These are phyloP conservation scores for Ochlodes sylvanus DNA, from an alignment of 2,888 invertebrate species.

Conservation along the genomic window DNA sequence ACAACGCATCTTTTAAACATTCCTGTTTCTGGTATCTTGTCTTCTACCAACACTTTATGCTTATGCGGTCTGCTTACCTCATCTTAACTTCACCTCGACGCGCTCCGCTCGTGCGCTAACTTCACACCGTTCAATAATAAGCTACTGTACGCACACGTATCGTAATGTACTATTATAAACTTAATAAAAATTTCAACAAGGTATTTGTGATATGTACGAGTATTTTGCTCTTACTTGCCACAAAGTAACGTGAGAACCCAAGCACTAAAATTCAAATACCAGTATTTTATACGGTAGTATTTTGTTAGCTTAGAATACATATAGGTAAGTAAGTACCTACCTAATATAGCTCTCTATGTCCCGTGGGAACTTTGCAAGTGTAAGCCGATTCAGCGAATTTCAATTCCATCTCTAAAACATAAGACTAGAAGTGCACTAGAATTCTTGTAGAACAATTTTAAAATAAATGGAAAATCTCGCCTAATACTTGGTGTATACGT, in stretches of 20 bases:
- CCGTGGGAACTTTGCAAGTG: slow-evolving; percentile 2
- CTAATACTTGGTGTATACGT: neutral
- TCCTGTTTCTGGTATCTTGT: neutral
- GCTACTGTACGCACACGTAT: too few relatives aligned
- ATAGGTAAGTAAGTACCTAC: too few relatives aligned
- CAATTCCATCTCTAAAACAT: slow-evolving; percentile 6
- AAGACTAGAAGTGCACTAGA: neutral
- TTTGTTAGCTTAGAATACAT: neutral
- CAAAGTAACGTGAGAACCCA: neutral
- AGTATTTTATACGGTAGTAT: neutral
- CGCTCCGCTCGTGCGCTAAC: too few relatives aligned
- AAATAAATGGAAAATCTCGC: slow-evolving; percentile 2
- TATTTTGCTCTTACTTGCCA: too few relatives aligned
- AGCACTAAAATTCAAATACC: neutral
- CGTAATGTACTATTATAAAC: too few relatives aligned
- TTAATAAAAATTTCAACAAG: too few relatives aligned
- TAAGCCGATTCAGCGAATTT: slow-evolving; percentile 10
- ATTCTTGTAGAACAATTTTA: neutral
- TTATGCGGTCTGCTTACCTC: too few relatives aligned
- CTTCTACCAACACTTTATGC: neutral
- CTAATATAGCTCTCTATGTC: neutral
- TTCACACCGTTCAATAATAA: too few relatives aligned
- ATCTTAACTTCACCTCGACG: too few relatives aligned
- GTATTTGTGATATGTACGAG: too few relatives aligned
- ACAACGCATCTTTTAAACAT: slow-evolving; percentile 1